Base-by-base conservation (phyloP, 2,888 invertebrate genomes). In the Dromius quadrimaculatus region DNA sequence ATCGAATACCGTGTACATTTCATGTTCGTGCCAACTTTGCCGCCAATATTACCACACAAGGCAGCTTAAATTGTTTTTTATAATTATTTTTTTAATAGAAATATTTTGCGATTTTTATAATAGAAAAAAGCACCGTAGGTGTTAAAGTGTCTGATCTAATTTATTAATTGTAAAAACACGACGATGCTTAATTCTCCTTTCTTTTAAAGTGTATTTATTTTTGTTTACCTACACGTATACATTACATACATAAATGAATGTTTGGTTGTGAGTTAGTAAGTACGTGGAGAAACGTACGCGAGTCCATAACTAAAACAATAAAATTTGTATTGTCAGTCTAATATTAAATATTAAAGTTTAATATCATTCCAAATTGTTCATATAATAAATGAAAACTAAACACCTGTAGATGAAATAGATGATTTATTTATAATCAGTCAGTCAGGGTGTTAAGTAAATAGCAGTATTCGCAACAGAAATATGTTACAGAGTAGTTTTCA, bases 281-380 rank as follows among this genome's bases (percentile, higher is more conserved):
- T 68, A 68, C 68, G 68, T 68, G 34, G 19, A 54, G 47, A 32
- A 17, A 32, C 68, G 68, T 68, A 68, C 68, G 34, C 57, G 59
- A 68, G 68, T 68, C 68, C 68, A 68, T 68, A 68, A 57, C 41
- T 68, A 68, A 68, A 68, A 68, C 68, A 68, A 68, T 68, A 68
- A 68, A 36, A 66, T 66, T 66, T 66, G 54, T 57, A 68, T 68
- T 68, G 43, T 68, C 68, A 68, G 47, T 43, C 43, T 59, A 59
- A 62, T 62, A 68, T 54, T 68, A 64, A 64, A 34, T 34, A 68
- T 68, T 68, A 68, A 68, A 68, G 23, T 41, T 66, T 66, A 65
- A 45, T 68, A 68, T 68, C 68, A 68, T 68, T 68, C 68, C 68
- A 68, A 68, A 68, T 68, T 68, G 68, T 68, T 68, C 28, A 68